A percentile compares a stretch with the other conserved stretches of the same genome.
phyloP scores from a whole-genome alignment of 2,797 vertebrate species.

The Poecilia velifera region DNA sequence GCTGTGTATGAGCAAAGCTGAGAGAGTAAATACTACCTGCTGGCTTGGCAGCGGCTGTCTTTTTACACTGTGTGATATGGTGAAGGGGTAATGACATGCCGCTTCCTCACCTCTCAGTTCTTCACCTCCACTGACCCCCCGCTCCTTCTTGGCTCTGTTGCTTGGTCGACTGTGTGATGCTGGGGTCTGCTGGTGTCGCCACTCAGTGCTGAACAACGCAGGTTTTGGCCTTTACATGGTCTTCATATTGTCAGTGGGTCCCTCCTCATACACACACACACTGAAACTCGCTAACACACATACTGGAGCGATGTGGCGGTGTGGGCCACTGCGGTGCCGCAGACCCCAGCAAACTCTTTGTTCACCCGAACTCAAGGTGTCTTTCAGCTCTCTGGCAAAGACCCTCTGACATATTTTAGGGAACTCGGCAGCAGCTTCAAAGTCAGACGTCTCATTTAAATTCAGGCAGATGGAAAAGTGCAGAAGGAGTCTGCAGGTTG shows the following conservation, averaged over 20 bases:
- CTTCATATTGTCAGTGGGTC: constrained; percentile 32
- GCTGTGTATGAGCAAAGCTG: constrained; percentile 23
- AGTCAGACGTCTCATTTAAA: constrained; percentile 72
- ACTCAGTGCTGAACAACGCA: constrained; percentile 52
- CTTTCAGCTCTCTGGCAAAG: constrained; percentile 71
- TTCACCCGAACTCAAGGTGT: constrained; percentile 71
- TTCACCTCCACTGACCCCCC: constrained; percentile 45
- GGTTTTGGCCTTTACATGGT: constrained; percentile 54
- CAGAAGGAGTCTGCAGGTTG: constrained; percentile 52
- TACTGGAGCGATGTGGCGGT: constrained; percentile 26
- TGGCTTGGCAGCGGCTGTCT: constrained; percentile 40
- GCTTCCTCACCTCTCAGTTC: constrained; percentile 61
- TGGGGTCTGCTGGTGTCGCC: constrained; percentile 42
- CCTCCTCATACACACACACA: background rate
- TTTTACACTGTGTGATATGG: constrained; percentile 49
- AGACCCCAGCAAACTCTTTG: constrained; percentile 69
- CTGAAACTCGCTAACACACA: background rate
- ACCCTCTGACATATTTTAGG: constrained; percentile 75
- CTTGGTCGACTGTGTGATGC: constrained; percentile 64
- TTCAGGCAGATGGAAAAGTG: constrained; percentile 60
- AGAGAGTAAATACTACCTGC: constrained; percentile 46
- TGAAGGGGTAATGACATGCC: constrained; percentile 55
- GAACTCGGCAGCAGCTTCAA: constrained; percentile 75
- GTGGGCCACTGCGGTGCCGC: constrained; percentile 42
- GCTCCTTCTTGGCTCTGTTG: constrained; percentile 58